Conservation (phyloP, 2,113 vertebrate genomes). For the Ictidomys tridecemlineatus region DNA sequence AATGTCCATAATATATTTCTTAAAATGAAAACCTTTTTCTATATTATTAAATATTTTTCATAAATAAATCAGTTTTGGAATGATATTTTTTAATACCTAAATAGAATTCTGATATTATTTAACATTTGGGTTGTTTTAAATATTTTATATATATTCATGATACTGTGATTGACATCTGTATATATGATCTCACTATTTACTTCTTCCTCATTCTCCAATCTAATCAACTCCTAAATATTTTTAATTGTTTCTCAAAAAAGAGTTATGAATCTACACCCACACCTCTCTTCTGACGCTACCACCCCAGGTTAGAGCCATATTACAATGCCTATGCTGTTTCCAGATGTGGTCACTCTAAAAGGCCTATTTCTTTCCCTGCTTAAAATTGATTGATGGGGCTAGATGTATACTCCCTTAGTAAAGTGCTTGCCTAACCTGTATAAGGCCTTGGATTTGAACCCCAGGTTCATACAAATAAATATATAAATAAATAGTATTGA, state of each 20-base stretch:
- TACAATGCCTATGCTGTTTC: neutral
- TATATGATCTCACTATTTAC: neutral
- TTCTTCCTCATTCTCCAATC: neutral
- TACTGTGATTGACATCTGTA: neutral
- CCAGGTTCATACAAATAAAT: neutral
- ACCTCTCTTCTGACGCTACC: neutral
- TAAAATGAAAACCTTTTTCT: neutral
- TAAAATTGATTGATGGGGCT: neutral
- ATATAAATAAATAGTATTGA: neutral
- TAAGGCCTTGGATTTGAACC: too few species aligned
- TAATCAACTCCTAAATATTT: neutral
- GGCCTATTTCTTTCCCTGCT: neutral
- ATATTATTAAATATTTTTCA: neutral
- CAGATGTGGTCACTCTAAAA: neutral
- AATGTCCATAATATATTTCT: neutral
- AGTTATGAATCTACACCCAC: neutral
- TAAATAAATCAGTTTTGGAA: neutral
- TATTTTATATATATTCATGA: neutral
- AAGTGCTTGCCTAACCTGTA: neutral
- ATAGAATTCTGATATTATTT: slow-evolving; percentile 15
- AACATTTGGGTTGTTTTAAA: neutral
- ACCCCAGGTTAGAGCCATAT: neutral
- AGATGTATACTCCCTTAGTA: too few species aligned
- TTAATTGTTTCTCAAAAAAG: neutral
- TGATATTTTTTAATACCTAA: neutral